Conservation (phyloP, 1,140 invertebrate genomes). For the Caenorhabditis tropicalis region DNA sequence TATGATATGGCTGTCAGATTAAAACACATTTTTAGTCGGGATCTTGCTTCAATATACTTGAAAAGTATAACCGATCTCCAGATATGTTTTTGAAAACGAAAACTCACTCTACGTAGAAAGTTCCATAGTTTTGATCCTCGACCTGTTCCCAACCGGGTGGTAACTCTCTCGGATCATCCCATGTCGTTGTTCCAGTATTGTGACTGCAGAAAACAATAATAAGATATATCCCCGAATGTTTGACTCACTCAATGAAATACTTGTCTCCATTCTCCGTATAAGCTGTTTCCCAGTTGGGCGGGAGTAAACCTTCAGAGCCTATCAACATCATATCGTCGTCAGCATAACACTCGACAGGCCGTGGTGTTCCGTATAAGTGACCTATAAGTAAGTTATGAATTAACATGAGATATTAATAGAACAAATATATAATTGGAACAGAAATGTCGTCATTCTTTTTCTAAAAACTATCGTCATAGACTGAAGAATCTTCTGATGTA, state of each 20-base stretch:
- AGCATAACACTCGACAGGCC: constrained; percentile 53
- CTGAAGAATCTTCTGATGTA: not conserved
- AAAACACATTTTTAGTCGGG: too few species aligned
- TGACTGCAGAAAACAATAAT: constrained; percentile 62
- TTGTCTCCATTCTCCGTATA: constrained; percentile 93
- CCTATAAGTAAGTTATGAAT: constrained; percentile 56
- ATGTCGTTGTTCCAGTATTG: constrained; percentile 70
- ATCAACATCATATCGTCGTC: constrained; percentile 54
- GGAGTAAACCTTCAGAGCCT: constrained; percentile 80
- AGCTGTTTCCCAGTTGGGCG: constrained; percentile 94
- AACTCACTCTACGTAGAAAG: constrained; percentile 91
- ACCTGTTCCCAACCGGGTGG: constrained; percentile 99
- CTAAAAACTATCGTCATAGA: not conserved
- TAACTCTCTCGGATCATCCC: constrained; percentile 74
- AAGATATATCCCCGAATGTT: too few species aligned
- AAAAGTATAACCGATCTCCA: too few species aligned
- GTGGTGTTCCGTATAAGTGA: constrained; percentile 69
- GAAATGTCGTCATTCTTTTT: not conserved
- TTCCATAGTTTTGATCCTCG: constrained; percentile 94
- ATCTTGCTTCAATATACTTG: too few species aligned
- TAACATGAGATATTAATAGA: not conserved
- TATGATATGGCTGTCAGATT: constrained; percentile 15
- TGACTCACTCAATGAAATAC: constrained; percentile 94
- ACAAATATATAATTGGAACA: not conserved
- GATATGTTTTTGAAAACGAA: constrained; percentile 45